These are phyloP conservation scores for Zygothrica quintamaculata DNA, from an alignment of 2,888 invertebrate genomes.

Conservation along the genomic window DNA sequence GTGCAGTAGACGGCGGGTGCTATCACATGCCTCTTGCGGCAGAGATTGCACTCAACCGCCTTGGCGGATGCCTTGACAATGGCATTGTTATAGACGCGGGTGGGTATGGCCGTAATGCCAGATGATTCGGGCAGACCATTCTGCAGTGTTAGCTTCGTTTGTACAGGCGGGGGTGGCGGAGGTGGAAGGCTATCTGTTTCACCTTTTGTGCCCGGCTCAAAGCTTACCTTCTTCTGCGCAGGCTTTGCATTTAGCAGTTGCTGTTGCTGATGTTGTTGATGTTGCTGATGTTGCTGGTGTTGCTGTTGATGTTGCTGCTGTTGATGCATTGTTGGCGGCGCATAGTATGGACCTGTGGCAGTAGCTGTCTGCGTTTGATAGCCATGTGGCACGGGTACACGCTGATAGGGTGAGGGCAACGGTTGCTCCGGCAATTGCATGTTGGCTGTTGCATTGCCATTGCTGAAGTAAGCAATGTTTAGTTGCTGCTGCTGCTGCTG, in stretches of 20 bases:
- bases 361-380: constrained; percentile 85
- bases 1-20: constrained; percentile 93
- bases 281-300: constrained; percentile 79
- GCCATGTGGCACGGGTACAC: constrained; percentile 87
- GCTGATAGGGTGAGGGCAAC: constrained; percentile 86
- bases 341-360: constrained; percentile 62
- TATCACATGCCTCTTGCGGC: constrained; percentile 92
- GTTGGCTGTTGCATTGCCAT: constrained; percentile 71
- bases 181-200: constrained; percentile 81
- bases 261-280: constrained; percentile 60
- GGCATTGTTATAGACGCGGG: constrained; percentile 85
- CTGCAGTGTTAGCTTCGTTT: constrained; percentile 51
- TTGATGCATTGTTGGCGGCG: constrained; percentile 81
- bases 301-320: constrained; percentile 53
- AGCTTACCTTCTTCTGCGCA: constrained; percentile 89
- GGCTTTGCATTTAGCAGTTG: constrained; percentile 84
- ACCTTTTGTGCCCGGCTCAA: constrained; percentile 90
- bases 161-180: constrained; percentile 65
- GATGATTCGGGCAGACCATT: constrained; percentile 66
- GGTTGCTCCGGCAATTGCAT: constrained; percentile 32
- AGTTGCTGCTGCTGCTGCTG: constrained; percentile 66
- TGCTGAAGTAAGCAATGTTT: constrained; percentile 69
- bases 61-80: constrained; percentile 85
- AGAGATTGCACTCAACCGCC: constrained; percentile 92
- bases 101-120: constrained; percentile 84